Evolutionary conservation across 2,888 invertebrate species (phyloP).

Genomic region (Schrankia costaestrigalis): DNA sequence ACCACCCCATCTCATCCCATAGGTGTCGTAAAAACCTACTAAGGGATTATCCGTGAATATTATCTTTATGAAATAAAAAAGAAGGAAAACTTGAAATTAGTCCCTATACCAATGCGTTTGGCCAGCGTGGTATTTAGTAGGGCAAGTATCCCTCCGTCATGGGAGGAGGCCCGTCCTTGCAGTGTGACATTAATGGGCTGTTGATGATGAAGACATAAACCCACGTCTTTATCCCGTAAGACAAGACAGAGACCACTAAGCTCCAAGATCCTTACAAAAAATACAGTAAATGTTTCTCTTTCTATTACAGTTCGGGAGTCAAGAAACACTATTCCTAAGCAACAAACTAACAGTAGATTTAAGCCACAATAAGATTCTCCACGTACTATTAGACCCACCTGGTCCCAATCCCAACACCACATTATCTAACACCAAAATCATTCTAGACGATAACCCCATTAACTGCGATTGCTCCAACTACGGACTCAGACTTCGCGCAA

Average conservation of each 20-base stretch:
- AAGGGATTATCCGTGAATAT: too few relatives aligned
- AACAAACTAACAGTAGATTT: conserved; percentile 19
- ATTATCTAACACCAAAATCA: conserved; percentile 11
- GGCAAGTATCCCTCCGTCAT: too few relatives aligned
- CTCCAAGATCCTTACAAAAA: neutral
- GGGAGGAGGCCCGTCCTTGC: too few relatives aligned
- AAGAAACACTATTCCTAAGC: conserved; percentile 9
- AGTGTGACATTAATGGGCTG: neutral
- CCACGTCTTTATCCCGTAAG: neutral
- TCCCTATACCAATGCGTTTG: too few relatives aligned
- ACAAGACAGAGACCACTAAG: neutral
- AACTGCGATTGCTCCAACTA: conserved; percentile 43
- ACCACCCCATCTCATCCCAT: too few relatives aligned
- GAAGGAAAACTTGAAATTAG: too few relatives aligned
- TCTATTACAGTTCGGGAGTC: conserved; percentile 12
- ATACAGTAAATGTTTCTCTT: neutral
- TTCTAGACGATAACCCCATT: conserved; percentile 42
- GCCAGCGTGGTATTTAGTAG: too few relatives aligned
- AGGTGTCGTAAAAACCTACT: too few relatives aligned
- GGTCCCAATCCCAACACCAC: neutral
- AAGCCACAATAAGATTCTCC: conserved; percentile 37
- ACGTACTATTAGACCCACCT: neutral
- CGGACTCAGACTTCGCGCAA: conserved; percentile 11
- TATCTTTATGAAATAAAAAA: too few relatives aligned
- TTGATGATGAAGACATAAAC: neutral